Conservation (phyloP, 2,113 vertebrate genomes). For the Cisticola juncidis region DNA sequence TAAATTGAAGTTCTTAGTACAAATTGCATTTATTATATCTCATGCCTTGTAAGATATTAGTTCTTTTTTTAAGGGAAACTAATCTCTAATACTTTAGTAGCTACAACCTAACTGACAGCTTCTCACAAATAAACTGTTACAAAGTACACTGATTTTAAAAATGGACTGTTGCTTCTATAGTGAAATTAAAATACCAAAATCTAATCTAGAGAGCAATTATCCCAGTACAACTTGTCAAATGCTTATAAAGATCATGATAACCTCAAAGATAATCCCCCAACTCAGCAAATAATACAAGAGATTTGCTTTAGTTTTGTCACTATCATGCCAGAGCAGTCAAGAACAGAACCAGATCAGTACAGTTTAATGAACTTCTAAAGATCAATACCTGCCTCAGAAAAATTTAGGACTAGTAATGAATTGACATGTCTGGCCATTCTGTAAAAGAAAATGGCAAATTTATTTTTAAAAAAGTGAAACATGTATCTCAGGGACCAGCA, state of each 20-base stretch:
- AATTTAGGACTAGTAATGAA: not conserved
- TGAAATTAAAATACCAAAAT: not conserved
- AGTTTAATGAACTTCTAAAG: not conserved
- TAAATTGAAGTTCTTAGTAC: not conserved
- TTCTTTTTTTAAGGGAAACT: not conserved
- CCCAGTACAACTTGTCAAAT: not conserved
- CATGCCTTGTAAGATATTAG: not conserved
- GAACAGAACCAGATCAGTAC: not conserved
- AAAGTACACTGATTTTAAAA: not conserved
- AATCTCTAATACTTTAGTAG: not conserved
- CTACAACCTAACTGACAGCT: not conserved
- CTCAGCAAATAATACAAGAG: not conserved
- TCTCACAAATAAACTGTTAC: not conserved
- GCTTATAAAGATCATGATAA: not conserved
- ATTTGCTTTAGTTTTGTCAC: not conserved
- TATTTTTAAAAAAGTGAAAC: not conserved
- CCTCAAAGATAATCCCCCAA: not conserved
- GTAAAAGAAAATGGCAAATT: not conserved
- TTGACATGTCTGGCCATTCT: not conserved
- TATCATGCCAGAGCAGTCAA: not conserved
- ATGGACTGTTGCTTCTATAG: not conserved
- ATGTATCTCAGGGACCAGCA: not conserved
- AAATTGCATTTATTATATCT: not conserved
- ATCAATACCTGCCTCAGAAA: not conserved
- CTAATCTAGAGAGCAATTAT: not conserved